A percentile compares a stretch with the other conserved stretches of the same genome.
phyloP scores from a whole-genome alignment of 2,113 vertebrate species.

The Ameiurus melas region DNA sequence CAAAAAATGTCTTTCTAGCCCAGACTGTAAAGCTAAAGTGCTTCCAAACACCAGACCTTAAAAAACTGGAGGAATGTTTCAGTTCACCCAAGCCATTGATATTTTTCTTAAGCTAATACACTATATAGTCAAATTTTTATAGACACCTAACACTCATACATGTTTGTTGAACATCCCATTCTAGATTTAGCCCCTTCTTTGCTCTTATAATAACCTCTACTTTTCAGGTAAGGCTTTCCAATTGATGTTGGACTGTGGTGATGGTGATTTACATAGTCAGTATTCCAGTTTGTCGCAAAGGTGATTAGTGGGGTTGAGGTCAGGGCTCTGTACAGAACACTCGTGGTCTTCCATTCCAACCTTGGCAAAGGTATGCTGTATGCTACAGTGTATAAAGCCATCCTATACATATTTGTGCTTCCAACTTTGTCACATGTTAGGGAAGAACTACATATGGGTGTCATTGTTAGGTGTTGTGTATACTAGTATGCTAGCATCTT shows the following conservation, averaged over 20 bases:
- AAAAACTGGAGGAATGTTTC: not conserved
- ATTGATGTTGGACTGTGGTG: too few relatives aligned
- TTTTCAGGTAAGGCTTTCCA: not conserved
- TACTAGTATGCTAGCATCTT: not conserved
- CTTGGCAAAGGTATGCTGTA: too few relatives aligned
- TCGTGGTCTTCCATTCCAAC: too few relatives aligned
- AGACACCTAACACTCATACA: not conserved
- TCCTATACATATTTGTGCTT: not conserved
- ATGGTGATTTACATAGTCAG: too few relatives aligned
- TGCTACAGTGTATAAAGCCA: not conserved
- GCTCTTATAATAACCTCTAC: too few relatives aligned
- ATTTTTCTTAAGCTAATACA: not conserved
- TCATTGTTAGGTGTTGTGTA: not conserved
- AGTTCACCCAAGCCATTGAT: not conserved
- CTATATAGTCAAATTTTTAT: not conserved
- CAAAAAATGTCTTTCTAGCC: not conserved
- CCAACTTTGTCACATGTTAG: not conserved
- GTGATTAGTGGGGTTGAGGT: too few relatives aligned
- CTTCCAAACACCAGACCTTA: not conserved
- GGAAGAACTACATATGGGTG: not conserved
- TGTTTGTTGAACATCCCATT: too few relatives aligned
- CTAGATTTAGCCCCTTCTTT: too few relatives aligned
- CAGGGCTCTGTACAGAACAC: too few relatives aligned
- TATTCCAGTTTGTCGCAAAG: too few relatives aligned
- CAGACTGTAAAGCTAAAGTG: not conserved